Evolutionary conservation across 2,797 vertebrate genomes (phyloP).

Genomic region (Notamacropus eugenii): DNA sequence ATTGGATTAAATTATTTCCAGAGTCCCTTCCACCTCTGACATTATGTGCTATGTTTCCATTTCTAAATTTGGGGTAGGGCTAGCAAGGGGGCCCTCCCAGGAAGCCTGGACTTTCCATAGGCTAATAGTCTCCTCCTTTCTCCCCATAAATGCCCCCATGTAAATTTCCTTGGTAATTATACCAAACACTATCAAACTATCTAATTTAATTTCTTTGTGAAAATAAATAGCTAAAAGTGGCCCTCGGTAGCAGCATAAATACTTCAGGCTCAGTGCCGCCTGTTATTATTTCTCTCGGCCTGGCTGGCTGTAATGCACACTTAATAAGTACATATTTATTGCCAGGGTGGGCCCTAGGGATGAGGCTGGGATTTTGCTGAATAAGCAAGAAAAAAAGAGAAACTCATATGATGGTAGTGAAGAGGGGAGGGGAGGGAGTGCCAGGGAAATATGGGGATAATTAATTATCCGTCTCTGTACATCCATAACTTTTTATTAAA

Average conservation of each 20-base stretch:
- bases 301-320: constrained; percentile 69
- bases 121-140: constrained; percentile 54
- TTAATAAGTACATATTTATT: constrained; percentile 81
- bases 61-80: neutral
- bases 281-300: constrained; percentile 72
- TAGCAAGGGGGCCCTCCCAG: neutral
- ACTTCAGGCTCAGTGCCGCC: constrained; percentile 77
- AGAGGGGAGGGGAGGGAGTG: constrained; percentile 53
- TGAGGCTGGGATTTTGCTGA: constrained; percentile 79
- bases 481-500: constrained; percentile 86
- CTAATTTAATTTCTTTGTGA: constrained; percentile 85
- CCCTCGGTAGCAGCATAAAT: constrained; percentile 81
- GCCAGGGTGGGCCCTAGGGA: constrained; percentile 6
- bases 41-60: neutral
- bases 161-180: constrained; percentile 81
- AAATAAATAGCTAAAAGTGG: constrained; percentile 84
- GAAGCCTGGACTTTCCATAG: neutral
- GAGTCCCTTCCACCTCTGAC: constrained; percentile 17
- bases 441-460: constrained; percentile 78
- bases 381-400: constrained; percentile 71
- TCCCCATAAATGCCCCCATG: constrained; percentile 62
- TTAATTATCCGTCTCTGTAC: constrained; percentile 83
- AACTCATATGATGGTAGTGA: constrained; percentile 69
- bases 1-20: neutral
- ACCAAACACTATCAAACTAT: constrained; percentile 82